phyloP scores from a whole-genome alignment of 1,140 invertebrate genomes.

The Charaxes varanes region DNA sequence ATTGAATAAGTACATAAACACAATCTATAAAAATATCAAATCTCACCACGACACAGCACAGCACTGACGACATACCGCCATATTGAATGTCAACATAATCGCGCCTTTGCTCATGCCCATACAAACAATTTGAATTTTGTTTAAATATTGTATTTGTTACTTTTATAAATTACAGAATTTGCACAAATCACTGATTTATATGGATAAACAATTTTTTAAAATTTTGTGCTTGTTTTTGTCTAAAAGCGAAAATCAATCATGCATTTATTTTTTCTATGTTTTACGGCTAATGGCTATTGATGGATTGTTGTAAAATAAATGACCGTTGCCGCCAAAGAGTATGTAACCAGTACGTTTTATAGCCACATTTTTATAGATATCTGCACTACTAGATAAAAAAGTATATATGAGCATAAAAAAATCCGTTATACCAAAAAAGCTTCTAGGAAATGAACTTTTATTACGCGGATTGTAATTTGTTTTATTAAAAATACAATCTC shows the following conservation, averaged over 20 bases:
- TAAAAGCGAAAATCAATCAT: slow-evolving; percentile 51
- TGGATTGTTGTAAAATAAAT: no score
- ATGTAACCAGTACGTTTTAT: no score
- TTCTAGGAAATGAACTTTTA: no score
- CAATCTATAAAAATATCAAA: slow-evolving; percentile 54
- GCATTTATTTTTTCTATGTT: slow-evolving; percentile 57
- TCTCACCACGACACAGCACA: slow-evolving; percentile 91
- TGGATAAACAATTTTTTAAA: slow-evolving; percentile 36
- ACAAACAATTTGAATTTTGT: slow-evolving; percentile 40
- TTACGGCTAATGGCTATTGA: slow-evolving; percentile 15
- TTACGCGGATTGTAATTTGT: no score
- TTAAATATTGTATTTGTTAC: slow-evolving; percentile 25
- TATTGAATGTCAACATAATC: slow-evolving; percentile 80
- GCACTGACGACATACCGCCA: slow-evolving; percentile 96
- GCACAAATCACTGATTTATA: slow-evolving; percentile 17
- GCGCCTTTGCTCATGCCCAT: slow-evolving; percentile 47
- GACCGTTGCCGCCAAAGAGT: no score
- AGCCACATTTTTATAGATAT: no score
- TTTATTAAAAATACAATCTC: no score
- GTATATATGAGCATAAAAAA: no score
- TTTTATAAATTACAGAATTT: slow-evolving; percentile 23
- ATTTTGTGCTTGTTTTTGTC: slow-evolving; percentile 55
- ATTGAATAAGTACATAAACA: slow-evolving; percentile 35
- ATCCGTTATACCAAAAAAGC: no score
- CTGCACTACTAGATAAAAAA: no score